Evolutionary conservation across 2,797 vertebrate genomes (phyloP), one percentile per base, ranked within the genome.

Genomic region (Aplochiton taeniatus): DNA sequence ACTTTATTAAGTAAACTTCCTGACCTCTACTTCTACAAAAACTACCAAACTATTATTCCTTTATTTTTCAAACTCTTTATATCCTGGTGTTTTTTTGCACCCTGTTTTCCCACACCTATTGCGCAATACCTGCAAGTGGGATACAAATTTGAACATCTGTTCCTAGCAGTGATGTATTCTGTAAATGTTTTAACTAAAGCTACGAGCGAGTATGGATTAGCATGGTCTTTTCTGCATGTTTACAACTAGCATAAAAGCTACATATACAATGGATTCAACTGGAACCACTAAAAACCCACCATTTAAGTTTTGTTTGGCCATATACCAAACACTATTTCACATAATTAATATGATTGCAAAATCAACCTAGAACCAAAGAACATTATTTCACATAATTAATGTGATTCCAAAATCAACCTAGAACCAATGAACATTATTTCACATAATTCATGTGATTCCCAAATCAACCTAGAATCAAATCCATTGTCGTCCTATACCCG

Each of bases 331-430:
- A 63, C 79, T 75, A 84, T 89, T 77, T 80, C 79, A 63, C 73
- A 75, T 85, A 85, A 88, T 86, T 85, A 86, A 82, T 68, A 69
- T 79, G 86, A 88, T 82, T 80, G 81, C 67, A 79, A 82, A 86
- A 86, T 86, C 86, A 82, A 75, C 80, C 80, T 53, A 59, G 76
- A 80, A 31, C 31, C 31, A 31, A 31, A n/a, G n/a, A 82, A 79
- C 65, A 65, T 78, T 75, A 84, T 89, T 77, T 81, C 79, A 63
- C 74, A 75, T 85, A 86, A 88, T 86, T 85, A 86, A 83, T 68
- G 70, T 79, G 86, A 89, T 82, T 80, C 79, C 68, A 79, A 81
- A 86, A 86, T 86, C 86, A 82, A 75, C 81, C 80, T 53, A 59
- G 75, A 80, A n/a, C n/a, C n/a, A n/a, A n/a, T n/a, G n/a, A 82